Evolutionary conservation across 2,888 invertebrate genomes (phyloP), one percentile per base, ranked within the genome.

Genomic region (Hipparchia sbordonii): DNA sequence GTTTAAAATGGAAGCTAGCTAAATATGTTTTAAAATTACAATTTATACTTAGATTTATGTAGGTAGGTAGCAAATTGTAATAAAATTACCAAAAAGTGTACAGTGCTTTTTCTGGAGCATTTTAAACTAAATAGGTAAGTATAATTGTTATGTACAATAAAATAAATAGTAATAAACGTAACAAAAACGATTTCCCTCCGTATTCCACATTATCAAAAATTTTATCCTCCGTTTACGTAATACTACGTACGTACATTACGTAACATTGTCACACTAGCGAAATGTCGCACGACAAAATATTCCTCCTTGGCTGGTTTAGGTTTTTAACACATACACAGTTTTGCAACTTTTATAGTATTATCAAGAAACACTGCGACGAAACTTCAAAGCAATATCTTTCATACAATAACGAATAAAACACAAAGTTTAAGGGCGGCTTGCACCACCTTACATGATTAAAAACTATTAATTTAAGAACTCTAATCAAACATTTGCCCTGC

Each of bases 101-200:
- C 39, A 39, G 39, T 39, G 39, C 12, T 62, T 39, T 48, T 48
- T 13, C 23, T 23, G 23, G 10, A 6, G 2, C 9, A 51, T 10
- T 13, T 1, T 52, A 33, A 65, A 52, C n/a, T 52, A 23, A 52
- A 52, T 33, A 63, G 65, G 12, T 12, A 12, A 2, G 6, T 33
- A n/a, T 52, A 65, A 5, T 23, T 23, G 60, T n/a, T 51, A 68
- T 59, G 51, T 61, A 61, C 52, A 69, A 62, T 54, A 62, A 69
- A 62, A 69, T 69, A 69, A 69, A 69, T 69, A 69, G 33, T 52
- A 62, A 69, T 54, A 69, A 39, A 69, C 69, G 13, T 69, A 69
- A 69, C 69, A 69, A 69, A 61, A 69, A 69, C 69, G 61, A 69
- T 45, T 51, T 6, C 59, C 33, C 33, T 60, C 60, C 60, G 68